Base-by-base conservation (phyloP, 2,113 vertebrate species). In the Patagioenas fasciata region DNA sequence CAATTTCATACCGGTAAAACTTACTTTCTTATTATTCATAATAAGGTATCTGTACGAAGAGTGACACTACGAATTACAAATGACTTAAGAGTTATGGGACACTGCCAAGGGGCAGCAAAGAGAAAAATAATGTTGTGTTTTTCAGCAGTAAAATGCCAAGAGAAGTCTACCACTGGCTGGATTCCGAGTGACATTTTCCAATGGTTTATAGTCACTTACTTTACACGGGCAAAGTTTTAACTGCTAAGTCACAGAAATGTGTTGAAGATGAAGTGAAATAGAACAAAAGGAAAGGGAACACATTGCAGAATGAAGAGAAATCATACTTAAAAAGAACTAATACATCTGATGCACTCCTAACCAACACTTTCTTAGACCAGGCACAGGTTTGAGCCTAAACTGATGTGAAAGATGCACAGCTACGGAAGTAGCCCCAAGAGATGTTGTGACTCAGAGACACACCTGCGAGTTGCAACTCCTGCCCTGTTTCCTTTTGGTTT, bases 31-130 rank as follows among this genome's bases (percentile, higher is more conserved):
- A 29, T 26, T 29, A 69, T 44, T 89, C 78, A 54, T 24, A 71
- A 73, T 9, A 81, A n/a, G 6, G 26, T 47, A 91, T 70, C 72
- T 69, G 75, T 71, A 54, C 56, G 90, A 84, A 88, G 50, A 75
- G 7, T 26, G 36, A 50, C n/a, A 60, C 79, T 87, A 91, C 77
- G 84, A 92, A 87, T 32, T 15, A 79, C 12, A 90, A 85, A 84
- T 42, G 8, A 85, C 79, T 91, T 54, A 29, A 13, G 38, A 93
- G 32, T 13, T 34, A 38, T 36, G 44, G 91, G 60, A 90, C 32
- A 70, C 38, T 89, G 91, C 80, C 93, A 94, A 95, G 69, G 57
- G 62, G 57, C 86, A 88, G 83, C 75, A 84, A 86, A 93, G 73
- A 90, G 44, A 91, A 93, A 96, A 96, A 93, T 86, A 91, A 83